phyloP scores from a whole-genome alignment of 2,797 vertebrate genomes.

The Carapus acus region DNA sequence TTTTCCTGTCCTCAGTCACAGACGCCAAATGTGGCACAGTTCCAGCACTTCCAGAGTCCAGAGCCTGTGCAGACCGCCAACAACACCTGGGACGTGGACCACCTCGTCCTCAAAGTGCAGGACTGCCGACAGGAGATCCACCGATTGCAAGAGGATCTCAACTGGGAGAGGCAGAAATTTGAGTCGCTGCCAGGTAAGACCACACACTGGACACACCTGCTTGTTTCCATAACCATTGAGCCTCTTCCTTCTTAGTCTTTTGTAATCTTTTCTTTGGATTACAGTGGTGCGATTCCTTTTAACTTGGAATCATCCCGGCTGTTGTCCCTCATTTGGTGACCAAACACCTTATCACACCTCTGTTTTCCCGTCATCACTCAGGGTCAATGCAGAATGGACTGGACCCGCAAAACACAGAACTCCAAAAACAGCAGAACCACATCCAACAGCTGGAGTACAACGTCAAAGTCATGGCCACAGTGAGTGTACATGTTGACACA shows the following conservation, averaged over 20 bases:
- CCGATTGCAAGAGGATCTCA: constrained; percentile 68
- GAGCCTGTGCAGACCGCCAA: constrained; percentile 8
- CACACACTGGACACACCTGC: too few relatives aligned
- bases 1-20: constrained; percentile 32
- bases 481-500: constrained; percentile 30
- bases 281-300: too few relatives aligned
- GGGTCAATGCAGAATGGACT: constrained; percentile 52
- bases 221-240: too few relatives aligned
- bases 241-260: too few relatives aligned
- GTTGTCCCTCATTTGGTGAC: too few relatives aligned
- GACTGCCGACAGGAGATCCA: constrained; percentile 66
- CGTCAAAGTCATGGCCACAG: constrained; percentile 49
- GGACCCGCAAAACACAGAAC: constrained; percentile 45
- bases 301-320: too few relatives aligned
- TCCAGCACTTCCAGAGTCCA: neutral
- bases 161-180: constrained; percentile 71
- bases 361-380: constrained; percentile 29
- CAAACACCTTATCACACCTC: too few relatives aligned
- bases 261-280: too few relatives aligned
- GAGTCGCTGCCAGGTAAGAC: constrained; percentile 62
- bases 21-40: constrained; percentile 8
- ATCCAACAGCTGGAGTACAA: constrained; percentile 65
- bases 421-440: constrained; percentile 51
- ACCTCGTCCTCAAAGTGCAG: constrained; percentile 65
- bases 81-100: constrained; percentile 56